These are phyloP conservation scores for Porites divaricata DNA, from an alignment of 92 coral and sea anemone genomes.

Conservation along the genomic window DNA sequence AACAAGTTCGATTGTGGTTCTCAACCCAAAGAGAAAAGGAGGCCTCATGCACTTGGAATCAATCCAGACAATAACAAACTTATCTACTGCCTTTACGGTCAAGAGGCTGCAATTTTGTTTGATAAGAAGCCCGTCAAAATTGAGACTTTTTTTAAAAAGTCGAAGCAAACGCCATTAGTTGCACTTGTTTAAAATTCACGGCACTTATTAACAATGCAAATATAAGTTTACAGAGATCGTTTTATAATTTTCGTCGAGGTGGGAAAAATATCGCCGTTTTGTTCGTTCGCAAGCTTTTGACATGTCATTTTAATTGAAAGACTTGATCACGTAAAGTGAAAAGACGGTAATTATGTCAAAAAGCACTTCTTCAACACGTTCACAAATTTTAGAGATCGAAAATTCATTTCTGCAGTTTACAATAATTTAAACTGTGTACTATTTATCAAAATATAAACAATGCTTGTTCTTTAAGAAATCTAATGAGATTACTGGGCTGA, in stretches of 20 bases:
- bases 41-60: constrained; percentile 2
- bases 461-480: background rate
- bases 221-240: background rate
- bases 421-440: background rate
- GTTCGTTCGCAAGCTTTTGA: too few species aligned
- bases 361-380: background rate
- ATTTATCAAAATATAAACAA: background rate
- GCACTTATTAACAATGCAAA: constrained; percentile 4
- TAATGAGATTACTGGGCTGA: background rate
- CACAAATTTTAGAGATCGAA: background rate
- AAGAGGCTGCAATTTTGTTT: constrained; percentile 2
- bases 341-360: background rate
- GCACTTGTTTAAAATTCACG: background rate
- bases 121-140: background rate
- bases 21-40: background rate
- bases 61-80: constrained; percentile 31
- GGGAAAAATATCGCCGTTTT: background rate
- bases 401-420: background rate
- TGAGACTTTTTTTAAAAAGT: background rate
- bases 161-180: background rate
- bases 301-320: too few species aligned
- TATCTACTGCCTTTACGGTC: constrained; percentile 36
- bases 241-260: constrained; percentile 19
- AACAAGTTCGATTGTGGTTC: constrained; percentile 9
- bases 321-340: too few species aligned